phyloP scores from a whole-genome alignment of 2,113 vertebrate species.

The Pica pica region DNA sequence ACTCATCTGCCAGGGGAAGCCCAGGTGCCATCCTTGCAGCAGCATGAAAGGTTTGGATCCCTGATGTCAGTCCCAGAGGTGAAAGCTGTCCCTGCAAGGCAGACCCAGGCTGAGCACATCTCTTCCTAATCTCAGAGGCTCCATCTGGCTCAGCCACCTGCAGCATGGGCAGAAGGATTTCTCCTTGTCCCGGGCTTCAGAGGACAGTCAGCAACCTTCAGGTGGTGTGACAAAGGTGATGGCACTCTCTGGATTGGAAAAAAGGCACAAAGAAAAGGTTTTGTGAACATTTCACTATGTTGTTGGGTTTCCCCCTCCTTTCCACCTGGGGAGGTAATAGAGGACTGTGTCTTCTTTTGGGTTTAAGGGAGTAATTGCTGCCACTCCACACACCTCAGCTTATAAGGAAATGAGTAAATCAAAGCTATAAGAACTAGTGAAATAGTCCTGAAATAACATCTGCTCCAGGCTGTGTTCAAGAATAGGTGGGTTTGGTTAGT shows the following conservation, averaged over 20 bases:
- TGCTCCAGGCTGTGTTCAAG: background rate
- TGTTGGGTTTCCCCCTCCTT: background rate
- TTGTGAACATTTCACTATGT: background rate
- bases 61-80: background rate
- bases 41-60: background rate
- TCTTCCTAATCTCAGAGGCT: background rate
- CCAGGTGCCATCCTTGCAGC: background rate
- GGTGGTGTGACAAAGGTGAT: background rate
- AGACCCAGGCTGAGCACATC: background rate
- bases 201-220: background rate
- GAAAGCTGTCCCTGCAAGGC: background rate
- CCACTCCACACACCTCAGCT: background rate
- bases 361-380: background rate
- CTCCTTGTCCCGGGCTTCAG: background rate
- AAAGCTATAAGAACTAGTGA: background rate
- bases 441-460: background rate
- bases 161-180: background rate
- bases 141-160: background rate
- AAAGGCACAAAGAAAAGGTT: background rate
- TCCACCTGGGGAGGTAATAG: background rate
- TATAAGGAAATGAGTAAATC: background rate
- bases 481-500: background rate
- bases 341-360: background rate
- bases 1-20: background rate
- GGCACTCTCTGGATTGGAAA: background rate